These are phyloP conservation scores for Ovis aries DNA, from an alignment of 2,113 vertebrate genomes.

Conservation along the genomic window DNA sequence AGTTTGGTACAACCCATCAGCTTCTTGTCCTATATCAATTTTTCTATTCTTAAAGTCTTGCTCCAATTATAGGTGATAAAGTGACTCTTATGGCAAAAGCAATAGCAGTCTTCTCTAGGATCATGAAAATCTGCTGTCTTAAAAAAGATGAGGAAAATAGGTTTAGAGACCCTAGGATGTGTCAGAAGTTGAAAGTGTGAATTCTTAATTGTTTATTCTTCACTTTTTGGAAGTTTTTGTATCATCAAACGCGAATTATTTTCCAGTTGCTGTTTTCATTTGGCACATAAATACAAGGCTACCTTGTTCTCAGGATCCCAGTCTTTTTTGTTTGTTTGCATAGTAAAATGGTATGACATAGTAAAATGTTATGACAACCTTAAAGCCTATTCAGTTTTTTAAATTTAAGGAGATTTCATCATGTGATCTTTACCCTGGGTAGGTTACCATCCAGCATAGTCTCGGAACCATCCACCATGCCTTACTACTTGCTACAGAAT, in stretches of 20 bases:
- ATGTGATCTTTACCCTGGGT: neutral
- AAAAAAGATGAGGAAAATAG: neutral
- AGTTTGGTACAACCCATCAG: neutral
- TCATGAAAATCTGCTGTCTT: neutral
- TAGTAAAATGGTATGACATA: neutral
- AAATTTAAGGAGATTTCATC: no score
- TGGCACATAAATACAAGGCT: neutral
- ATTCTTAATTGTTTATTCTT: neutral
- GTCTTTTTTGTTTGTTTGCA: neutral
- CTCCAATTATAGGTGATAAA: neutral
- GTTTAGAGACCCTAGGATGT: neutral
- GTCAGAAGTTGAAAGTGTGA: neutral
- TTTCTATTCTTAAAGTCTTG: neutral
- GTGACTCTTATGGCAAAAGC: neutral
- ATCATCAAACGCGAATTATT: neutral
- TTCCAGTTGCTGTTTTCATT: neutral
- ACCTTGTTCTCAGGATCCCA: neutral
- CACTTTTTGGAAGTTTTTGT: neutral
- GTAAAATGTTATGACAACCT: no score
- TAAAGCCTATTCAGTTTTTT: no score
- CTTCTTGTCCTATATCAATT: neutral
- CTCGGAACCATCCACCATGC: no score
- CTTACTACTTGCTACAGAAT: neutral
- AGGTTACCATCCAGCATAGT: neutral
- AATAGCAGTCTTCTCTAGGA: neutral